A percentile compares a stretch with the other conserved stretches of the same genome.
Evolutionary conservation across 2,113 vertebrate genomes (phyloP).

Genomic region (Odocoileus hemionus): DNA sequence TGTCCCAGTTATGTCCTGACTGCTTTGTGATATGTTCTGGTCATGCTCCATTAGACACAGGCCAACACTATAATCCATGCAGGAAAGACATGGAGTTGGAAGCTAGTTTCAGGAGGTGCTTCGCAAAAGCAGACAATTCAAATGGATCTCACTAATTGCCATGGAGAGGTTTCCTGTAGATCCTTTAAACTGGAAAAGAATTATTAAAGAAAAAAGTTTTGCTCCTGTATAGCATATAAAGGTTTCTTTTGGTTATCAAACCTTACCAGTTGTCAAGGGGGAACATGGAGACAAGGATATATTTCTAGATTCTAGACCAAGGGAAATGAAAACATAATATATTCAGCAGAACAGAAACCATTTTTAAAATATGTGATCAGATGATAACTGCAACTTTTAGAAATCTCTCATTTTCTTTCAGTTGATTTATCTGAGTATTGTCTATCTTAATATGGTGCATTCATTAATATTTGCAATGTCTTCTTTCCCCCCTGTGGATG

Average conservation of each 20-base stretch:
- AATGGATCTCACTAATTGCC: not conserved
- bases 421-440: not conserved
- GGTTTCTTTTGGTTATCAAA: not conserved
- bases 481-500: not conserved
- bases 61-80: not conserved
- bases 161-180: not conserved
- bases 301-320: not conserved
- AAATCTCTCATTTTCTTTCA: not conserved
- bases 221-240: not conserved
- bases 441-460: not conserved
- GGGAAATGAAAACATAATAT: not conserved
- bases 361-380: not conserved
- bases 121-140: not conserved
- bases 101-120: not conserved
- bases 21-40: conserved; percentile 16
- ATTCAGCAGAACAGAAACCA: not conserved
- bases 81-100: not conserved
- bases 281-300: not conserved
- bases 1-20: not conserved
- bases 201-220: not conserved
- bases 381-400: not conserved
- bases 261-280: not conserved
- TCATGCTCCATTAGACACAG: conserved; percentile 32
- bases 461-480: not conserved
- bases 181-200: not conserved